Evolutionary conservation across 1,140 invertebrate species (phyloP).

Genomic region (Sycophila sp.): DNA sequence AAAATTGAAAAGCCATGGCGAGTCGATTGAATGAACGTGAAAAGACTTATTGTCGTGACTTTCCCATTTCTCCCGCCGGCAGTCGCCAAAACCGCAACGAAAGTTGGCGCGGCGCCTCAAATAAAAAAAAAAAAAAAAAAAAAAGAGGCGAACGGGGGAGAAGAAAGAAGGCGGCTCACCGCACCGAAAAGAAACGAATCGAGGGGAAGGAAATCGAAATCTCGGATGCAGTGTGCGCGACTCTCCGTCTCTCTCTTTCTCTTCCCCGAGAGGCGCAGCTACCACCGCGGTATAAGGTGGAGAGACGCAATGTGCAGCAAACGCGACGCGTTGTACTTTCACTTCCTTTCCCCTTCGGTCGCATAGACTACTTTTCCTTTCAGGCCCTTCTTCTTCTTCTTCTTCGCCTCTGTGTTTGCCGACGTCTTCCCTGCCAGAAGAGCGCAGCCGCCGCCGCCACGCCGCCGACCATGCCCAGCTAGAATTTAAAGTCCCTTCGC

Average conservation of each 20-base stretch:
- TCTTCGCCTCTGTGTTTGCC: constrained; percentile 14
- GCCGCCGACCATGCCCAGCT: background rate
- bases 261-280: background rate
- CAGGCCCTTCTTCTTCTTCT: constrained; percentile 60
- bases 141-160: background rate
- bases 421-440: background rate
- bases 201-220: constrained; percentile 49
- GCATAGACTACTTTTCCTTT: constrained; percentile 68
- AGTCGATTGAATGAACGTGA: no score
- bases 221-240: constrained; percentile 50
- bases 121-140: background rate
- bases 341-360: constrained; percentile 63
- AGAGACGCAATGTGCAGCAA: constrained; percentile 31
- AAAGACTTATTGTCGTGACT: no score
- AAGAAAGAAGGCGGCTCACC: background rate
- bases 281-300: background rate
- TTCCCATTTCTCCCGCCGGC: no score
- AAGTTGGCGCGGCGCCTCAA: background rate
- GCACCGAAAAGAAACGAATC: constrained; percentile 23
- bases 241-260: background rate
- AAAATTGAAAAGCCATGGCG: no score
- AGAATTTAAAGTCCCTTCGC: constrained; percentile 15
- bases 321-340: constrained; percentile 62
- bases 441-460: background rate
- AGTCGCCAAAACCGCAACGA: no score